Base-by-base conservation (phyloP, 1,140 invertebrate species). In the Calycopis cecrops region DNA sequence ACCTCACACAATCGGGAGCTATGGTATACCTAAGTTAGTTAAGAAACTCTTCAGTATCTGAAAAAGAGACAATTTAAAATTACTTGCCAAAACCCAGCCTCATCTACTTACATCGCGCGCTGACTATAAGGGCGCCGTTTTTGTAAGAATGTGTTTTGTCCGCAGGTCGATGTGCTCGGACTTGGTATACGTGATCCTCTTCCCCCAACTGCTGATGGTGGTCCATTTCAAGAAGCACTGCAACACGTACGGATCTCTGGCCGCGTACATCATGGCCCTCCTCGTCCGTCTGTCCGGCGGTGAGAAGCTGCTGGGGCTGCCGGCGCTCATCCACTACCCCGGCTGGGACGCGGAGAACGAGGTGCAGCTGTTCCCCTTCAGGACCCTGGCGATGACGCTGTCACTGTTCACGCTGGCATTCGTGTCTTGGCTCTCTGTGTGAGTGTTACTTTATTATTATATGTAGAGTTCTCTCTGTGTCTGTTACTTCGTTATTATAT, bases 121-220 rank as follows among this genome's bases (percentile, higher is more conserved):
- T n/a, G n/a, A n/a, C n/a, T n/a, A n/a, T n/a, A n/a, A n/a, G n/a
- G n/a, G n/a, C n/a, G n/a, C n/a, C n/a, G n/a, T n/a, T n/a, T n/a
- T n/a, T n/a, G n/a, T n/a, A 28, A 3, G 35, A 14, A 35, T 28
- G 9, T 14, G 6, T 35, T 17, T 14, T 44, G 16, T 16, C 60
- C 73, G 0, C 75, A 94, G 93, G 92, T 96, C 94, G 52, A 95
- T 99, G 91, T 99, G 98, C 87, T 98, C 97, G 10, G 98, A 99
- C 88, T 88, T 99, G 67, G 97, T 99, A 35, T 99, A 99, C 90
- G 97, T 98, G 52, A 98, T 99, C 73, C 91, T 99, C 53, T 99
- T 99, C 86, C 98, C 98, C 0, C 97, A 98, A 88, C 91, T 99
- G n/a, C 90, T 99, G 48, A 98, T 97, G 92, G 98, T 99, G 62